phyloP scores from a whole-genome alignment of 2,797 vertebrate genomes.

The Nothura maculosa region DNA sequence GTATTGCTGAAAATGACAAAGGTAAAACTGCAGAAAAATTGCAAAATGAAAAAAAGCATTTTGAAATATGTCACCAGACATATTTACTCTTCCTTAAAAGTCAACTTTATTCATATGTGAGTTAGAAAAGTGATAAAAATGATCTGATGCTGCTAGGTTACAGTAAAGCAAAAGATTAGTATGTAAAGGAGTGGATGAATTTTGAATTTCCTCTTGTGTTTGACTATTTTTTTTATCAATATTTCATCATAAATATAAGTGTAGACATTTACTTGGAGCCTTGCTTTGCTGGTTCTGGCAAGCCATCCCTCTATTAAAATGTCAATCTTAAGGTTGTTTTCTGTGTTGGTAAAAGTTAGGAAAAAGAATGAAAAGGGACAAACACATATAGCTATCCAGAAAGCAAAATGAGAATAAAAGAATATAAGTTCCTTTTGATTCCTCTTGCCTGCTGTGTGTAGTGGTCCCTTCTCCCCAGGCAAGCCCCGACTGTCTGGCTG shows the following conservation, averaged over 20 bases:
- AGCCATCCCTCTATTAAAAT: not conserved
- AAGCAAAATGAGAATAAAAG: not conserved
- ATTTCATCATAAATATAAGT: slow-evolving; percentile 11
- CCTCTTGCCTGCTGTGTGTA: not conserved
- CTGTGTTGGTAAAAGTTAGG: slow-evolving; percentile 6
- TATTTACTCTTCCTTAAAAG: not conserved
- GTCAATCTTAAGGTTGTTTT: not conserved
- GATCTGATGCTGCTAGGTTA: fast-evolving
- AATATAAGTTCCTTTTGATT: not conserved
- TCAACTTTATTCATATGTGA: not conserved
- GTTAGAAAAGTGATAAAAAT: not conserved
- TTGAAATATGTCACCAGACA: not conserved
- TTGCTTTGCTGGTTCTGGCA: not conserved
- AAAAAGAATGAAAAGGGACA: not conserved
- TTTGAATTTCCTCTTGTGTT: not conserved
- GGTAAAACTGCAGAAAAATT: not conserved
- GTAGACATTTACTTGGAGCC: not conserved
- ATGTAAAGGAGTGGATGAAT: not conserved
- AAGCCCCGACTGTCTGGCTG: fast-evolving
- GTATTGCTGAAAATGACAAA: not conserved
- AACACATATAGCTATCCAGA: not conserved
- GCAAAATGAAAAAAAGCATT: not conserved
- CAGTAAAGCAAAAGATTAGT: not conserved
- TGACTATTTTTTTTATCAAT: not conserved
- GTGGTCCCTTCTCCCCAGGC: not conserved